Evolutionary conservation across 1,140 invertebrate genomes (phyloP).

Genomic region (Acromyrmex heyeri): DNA sequence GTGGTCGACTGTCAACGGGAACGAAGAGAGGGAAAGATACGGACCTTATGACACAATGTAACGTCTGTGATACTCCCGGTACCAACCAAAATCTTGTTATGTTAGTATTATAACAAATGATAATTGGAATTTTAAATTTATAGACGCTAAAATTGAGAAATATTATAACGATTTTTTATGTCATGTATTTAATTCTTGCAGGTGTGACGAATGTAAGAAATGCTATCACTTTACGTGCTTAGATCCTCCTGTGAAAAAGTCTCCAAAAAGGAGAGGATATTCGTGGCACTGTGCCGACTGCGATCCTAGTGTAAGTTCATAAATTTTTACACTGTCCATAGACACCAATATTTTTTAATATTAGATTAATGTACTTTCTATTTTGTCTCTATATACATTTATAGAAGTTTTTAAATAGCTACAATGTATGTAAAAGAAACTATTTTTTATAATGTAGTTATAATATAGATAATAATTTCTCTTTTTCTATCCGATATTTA

Average conservation of each 20-base stretch:
- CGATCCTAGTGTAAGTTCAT: conserved; percentile 93
- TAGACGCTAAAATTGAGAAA: neutral
- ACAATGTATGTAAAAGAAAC: neutral
- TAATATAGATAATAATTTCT: conserved; percentile 20
- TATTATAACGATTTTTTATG: conserved; percentile 3
- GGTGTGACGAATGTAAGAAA: conserved; percentile 97
- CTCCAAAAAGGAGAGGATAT: conserved; percentile 96
- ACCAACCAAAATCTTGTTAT: conserved; percentile 90
- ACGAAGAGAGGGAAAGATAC: conserved; percentile 83
- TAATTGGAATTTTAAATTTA: conserved; percentile 16
- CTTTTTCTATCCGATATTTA: neutral
- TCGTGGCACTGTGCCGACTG: conserved; percentile 98
- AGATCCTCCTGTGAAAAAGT: conserved; percentile 97
- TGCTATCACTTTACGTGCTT: conserved; percentile 97
- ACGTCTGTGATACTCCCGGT: conserved; percentile 89
- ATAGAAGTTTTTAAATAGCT: neutral
- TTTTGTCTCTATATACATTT: conserved; percentile 58
- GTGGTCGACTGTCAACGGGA: conserved; percentile 73
- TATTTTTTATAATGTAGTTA: neutral
- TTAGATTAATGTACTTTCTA: conserved; percentile 70
- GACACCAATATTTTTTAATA: conserved; percentile 24
- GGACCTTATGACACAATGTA: conserved; percentile 88
- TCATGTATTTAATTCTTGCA: conserved; percentile 79
- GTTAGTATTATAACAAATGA: conserved; percentile 84
- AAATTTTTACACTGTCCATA: conserved; percentile 65